Evolutionary conservation across 2,888 invertebrate genomes (phyloP).

Genomic region (Eupithecia abbreviata): DNA sequence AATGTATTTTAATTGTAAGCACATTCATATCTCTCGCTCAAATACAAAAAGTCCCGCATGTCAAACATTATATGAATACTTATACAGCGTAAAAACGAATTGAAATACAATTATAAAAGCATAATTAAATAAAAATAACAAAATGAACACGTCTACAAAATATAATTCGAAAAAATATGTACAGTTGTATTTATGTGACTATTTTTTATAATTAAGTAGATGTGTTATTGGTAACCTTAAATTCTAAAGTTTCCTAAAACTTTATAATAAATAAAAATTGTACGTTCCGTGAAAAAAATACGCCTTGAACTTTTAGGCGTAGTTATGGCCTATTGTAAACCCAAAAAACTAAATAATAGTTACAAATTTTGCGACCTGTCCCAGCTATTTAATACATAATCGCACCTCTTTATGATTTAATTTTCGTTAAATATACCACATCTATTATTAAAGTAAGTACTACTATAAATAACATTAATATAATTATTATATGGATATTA

Average conservation of each 20-base stretch:
- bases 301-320: background rate
- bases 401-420: conserved; percentile 27
- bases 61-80: conserved; percentile 25
- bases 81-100: conserved; percentile 12
- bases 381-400: conserved; percentile 24
- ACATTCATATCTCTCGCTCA: conserved; percentile 23
- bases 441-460: conserved; percentile 16
- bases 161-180: conserved; percentile 80
- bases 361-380: conserved; percentile 14
- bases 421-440: conserved; percentile 16
- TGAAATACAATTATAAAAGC: conserved; percentile 33
- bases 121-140: conserved; percentile 52
- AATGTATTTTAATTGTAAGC: conserved; percentile 25
- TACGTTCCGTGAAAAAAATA: conserved; percentile 35
- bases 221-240: conserved; percentile 52
- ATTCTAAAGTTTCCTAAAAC: conserved; percentile 35
- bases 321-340: background rate
- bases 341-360: background rate
- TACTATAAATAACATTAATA: conserved; percentile 18
- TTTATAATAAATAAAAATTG: conserved; percentile 45
- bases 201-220: conserved; percentile 26
- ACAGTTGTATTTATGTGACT: conserved; percentile 60
- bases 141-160: conserved; percentile 71
- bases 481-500: conserved; percentile 24
- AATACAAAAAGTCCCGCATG: conserved; percentile 28